Conservation (phyloP, 2,888 invertebrate genomes). For the Melinaea menophilus region DNA sequence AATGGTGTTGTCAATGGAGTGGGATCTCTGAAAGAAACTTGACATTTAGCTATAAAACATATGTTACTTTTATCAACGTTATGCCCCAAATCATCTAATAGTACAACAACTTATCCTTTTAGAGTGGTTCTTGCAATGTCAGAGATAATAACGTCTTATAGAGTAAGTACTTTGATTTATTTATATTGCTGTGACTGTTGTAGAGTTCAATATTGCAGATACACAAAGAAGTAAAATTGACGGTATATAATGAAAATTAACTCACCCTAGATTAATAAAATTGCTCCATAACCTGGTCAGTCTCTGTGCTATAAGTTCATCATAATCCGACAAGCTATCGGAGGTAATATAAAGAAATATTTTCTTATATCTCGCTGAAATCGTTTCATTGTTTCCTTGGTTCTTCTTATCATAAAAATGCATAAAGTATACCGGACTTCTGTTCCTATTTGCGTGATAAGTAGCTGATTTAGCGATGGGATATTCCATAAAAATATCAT, state of each 20-base stretch:
- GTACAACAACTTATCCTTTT: too few species aligned
- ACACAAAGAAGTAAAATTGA: too few species aligned
- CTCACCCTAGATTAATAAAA: conserved; percentile 62
- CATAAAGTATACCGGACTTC: conserved; percentile 54
- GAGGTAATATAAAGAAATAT: conserved; percentile 47
- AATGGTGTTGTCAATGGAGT: conserved; percentile 56
- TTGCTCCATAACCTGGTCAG: conserved; percentile 51
- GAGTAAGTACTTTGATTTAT: too few species aligned
- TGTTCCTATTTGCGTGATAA: conserved; percentile 46
- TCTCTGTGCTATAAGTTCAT: conserved; percentile 40
- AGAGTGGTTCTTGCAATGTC: too few species aligned
- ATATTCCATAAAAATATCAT: conserved; percentile 56
- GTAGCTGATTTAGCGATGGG: conserved; percentile 54
- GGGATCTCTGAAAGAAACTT: conserved; percentile 53
- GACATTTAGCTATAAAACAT: conserved; percentile 23
- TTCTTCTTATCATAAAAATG: conserved; percentile 39
- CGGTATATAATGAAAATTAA: too few species aligned
- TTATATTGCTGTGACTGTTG: too few species aligned
- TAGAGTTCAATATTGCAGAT: too few species aligned
- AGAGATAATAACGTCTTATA: too few species aligned
- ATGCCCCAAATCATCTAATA: too few species aligned
- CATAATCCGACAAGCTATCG: conserved; percentile 32
- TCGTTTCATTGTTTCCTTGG: conserved; percentile 11
- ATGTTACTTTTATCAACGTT: neutral
- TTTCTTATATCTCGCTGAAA: conserved; percentile 33